Evolutionary conservation across 2,888 invertebrate species (phyloP).

Genomic region (Spisula subtruncata): DNA sequence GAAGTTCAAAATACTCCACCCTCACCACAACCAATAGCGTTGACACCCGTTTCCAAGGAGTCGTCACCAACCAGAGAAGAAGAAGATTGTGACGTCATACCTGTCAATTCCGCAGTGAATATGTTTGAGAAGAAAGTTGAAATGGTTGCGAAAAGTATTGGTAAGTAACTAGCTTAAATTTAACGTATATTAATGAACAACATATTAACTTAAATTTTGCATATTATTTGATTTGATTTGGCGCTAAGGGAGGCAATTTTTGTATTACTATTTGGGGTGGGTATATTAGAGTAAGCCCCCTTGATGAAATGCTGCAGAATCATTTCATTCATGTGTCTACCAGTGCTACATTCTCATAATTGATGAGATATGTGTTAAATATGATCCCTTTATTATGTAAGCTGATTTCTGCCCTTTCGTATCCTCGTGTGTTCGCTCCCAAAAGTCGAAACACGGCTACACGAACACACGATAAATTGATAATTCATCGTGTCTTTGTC

Average conservation of each 20-base stretch:
- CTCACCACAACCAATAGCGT: conserved; percentile 42
- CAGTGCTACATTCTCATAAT: no score
- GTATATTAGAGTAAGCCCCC: neutral
- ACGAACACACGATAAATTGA: no score
- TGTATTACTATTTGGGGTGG: neutral
- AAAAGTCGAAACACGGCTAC: no score
- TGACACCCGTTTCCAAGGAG: conserved; percentile 9
- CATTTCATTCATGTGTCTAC: no score
- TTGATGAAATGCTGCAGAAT: neutral
- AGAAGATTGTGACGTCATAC: conserved; percentile 21
- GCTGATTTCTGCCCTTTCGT: no score
- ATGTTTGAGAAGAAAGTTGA: conserved; percentile 70
- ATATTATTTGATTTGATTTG: neutral
- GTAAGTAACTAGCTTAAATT: conserved; percentile 27
- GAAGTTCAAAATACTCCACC: conserved; percentile 20
- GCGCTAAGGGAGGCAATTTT: neutral
- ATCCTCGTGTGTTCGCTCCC: no score
- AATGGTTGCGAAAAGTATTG: conserved; percentile 38
- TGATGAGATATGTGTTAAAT: no score
- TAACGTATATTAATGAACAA: no score
- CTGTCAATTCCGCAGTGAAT: conserved; percentile 53
- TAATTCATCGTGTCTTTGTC: no score
- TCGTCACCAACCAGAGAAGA: conserved; percentile 24
- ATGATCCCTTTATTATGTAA: no score
- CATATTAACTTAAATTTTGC: neutral